Percentiles rank a stretch among this genome's conserved stretches.
phyloP scores from a whole-genome alignment of 2,888 invertebrate species.

The Caenorhabditis drosophilae region DNA sequence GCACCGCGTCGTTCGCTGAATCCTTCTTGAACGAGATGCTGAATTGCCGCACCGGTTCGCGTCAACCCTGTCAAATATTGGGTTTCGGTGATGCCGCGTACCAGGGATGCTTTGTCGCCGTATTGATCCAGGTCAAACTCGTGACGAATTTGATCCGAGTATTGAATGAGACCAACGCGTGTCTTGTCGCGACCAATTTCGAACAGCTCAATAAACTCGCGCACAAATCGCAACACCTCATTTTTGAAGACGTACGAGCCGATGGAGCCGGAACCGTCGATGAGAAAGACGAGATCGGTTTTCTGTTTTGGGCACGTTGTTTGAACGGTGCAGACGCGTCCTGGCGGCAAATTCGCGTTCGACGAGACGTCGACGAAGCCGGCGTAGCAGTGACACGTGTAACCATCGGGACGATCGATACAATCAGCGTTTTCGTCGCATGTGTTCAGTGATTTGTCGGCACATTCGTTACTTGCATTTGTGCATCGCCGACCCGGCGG shows the following conservation, averaged over 20 bases:
- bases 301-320: conserved; percentile 64
- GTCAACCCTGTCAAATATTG: conserved; percentile 62
- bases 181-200: conserved; percentile 63
- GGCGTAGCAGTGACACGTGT: conserved; percentile 61
- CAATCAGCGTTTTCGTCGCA: conserved; percentile 62
- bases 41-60: conserved; percentile 64
- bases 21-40: conserved; percentile 61
- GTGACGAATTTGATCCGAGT: conserved; percentile 66
- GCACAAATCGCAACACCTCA: conserved; percentile 61
- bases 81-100: conserved; percentile 48
- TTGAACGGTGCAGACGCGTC: conserved; percentile 66
- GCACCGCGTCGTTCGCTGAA: conserved; percentile 64
- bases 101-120: conserved; percentile 29
- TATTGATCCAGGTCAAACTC: conserved; percentile 62
- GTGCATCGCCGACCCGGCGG: conserved; percentile 66
- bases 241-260: conserved; percentile 63
- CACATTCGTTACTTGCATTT: conserved; percentile 57
- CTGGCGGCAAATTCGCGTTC: conserved; percentile 64
- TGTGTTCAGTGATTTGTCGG: conserved; percentile 50
- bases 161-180: conserved; percentile 63
- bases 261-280: conserved; percentile 67
- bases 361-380: conserved; percentile 67
- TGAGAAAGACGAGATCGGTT: conserved; percentile 66
- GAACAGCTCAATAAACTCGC: conserved; percentile 66
- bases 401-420: conserved; percentile 53